Base-by-base conservation (phyloP, 2,113 vertebrate genomes). In the Plectropomus leopardus region DNA sequence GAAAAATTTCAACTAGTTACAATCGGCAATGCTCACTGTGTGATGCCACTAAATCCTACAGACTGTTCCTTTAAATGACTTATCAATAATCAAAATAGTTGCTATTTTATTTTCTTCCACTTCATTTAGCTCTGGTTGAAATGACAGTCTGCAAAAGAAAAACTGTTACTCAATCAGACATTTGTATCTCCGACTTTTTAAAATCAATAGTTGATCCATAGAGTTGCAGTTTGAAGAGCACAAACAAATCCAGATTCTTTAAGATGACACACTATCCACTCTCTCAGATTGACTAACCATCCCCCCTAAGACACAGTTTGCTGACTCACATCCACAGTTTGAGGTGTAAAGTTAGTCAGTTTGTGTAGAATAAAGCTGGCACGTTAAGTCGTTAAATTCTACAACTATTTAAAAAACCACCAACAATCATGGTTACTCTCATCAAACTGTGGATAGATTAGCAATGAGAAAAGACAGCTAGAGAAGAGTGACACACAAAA, bases 401-500 rank as follows among this genome's bases (percentile, higher is more conserved):
- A 40, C 11, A 47, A 7, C 21, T 24, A 5, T 17, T n/a, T 50
- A 10, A 51, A 61, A 26, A 64, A 40, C 10, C 53, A 36, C 30
- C 11, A 36, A 50, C 47, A 48, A 28, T 79, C 75, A 54, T 21
- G 26, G 55, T 21, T 15, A 0, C 72, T 16, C 28, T 79, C 77
- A 54, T 71, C 53, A 74, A 76, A 59, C 50, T 19, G 23, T 9
- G 8, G 26, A 61, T 14, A 45, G 44, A 73, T 68, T 48, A 61
- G 55, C 45, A 24, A 24, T 36, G 47, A n/a, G 55, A 48, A 64
- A 45, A 54, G 30, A 64, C 42, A 36, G 54, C 4, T 14, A 82
- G 26, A 47, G 24, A 44, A 76, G 74, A 71, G 58, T 72, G 77
- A 75, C 63, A 69, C 61, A 28, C 53, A 68, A 67, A 78, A 89